Percentiles rank a stretch among this genome's conserved stretches.
phyloP scores from a whole-genome alignment of 1,140 invertebrate genomes.

The Chymomyza costata region DNA sequence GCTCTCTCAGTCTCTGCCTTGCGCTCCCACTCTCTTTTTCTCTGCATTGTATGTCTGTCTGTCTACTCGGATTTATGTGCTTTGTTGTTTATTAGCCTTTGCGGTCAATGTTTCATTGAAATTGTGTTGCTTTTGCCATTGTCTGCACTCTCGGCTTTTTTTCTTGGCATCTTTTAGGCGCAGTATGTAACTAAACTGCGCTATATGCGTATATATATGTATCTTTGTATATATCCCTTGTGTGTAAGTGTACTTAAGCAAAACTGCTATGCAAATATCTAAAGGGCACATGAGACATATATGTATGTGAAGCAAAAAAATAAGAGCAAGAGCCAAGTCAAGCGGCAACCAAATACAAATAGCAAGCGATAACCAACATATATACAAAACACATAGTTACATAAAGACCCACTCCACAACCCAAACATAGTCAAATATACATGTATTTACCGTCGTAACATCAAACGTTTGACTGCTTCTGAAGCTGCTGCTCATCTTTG shows the following conservation, averaged over 20 bases:
- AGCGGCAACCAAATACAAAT: conserved; percentile 55
- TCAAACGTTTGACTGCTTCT: conserved; percentile 56
- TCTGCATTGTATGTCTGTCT: not conserved
- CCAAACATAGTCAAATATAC: conserved; percentile 49
- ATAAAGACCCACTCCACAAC: conserved; percentile 3
- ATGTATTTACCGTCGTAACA: conserved; percentile 64
- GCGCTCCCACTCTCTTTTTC: too few species aligned
- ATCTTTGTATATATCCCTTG: too few species aligned
- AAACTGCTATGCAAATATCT: conserved; percentile 55
- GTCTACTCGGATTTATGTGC: conserved; percentile 52
- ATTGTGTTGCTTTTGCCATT: not conserved
- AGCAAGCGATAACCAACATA: conserved; percentile 41
- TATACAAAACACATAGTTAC: conserved; percentile 22
- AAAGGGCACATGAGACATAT: conserved; percentile 65
- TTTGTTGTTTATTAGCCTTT: conserved; percentile 68
- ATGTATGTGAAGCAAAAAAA: too few species aligned
- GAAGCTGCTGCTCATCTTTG: conserved; percentile 2
- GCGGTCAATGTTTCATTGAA: conserved; percentile 61
- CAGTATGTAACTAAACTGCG: conserved; percentile 13
- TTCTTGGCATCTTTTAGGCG: conserved; percentile 27
- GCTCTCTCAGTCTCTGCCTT: conserved; percentile 22
- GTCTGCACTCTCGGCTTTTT: conserved; percentile 6
- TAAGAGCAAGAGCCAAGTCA: conserved; percentile 41
- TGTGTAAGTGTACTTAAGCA: not conserved
- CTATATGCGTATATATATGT: not conserved